These are phyloP conservation scores for Fringilla coelebs DNA, from an alignment of 2,797 vertebrate genomes.

Conservation along the genomic window DNA sequence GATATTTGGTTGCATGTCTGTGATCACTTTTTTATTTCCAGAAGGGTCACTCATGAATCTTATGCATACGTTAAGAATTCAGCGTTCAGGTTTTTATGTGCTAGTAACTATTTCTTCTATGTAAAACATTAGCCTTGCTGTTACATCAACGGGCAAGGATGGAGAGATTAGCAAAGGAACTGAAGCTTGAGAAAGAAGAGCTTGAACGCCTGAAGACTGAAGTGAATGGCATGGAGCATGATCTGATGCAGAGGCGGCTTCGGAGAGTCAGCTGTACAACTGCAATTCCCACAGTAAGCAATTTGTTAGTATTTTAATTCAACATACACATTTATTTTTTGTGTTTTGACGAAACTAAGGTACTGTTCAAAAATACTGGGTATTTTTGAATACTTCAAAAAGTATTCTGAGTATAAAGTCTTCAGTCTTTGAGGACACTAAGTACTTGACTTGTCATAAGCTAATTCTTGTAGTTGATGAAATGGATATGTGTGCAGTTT, in stretches of 20 bases:
- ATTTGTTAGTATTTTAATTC: conserved; percentile 57
- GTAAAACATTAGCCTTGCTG: conserved; percentile 85
- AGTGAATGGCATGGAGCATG: conserved; percentile 96
- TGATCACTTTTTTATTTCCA: conserved; percentile 27
- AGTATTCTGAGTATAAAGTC: neutral
- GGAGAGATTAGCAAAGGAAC: conserved; percentile 94
- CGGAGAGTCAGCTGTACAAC: conserved; percentile 92
- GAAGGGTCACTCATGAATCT: conserved; percentile 33
- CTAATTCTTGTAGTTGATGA: neutral
- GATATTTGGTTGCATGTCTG: conserved; percentile 50
- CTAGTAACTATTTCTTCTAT: conserved; percentile 61
- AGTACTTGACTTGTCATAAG: neutral
- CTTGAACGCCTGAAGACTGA: conserved; percentile 91
- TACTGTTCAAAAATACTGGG: neutral
- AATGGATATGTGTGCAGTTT: neutral
- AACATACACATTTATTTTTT: neutral
- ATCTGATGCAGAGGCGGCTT: conserved; percentile 94
- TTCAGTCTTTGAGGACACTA: neutral
- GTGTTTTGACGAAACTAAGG: neutral
- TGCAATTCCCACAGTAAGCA: conserved; percentile 90
- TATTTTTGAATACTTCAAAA: too few species aligned
- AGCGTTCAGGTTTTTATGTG: neutral
- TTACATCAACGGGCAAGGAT: conserved; percentile 97
- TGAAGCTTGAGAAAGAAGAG: conserved; percentile 89
- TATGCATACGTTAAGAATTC: neutral